These are phyloP conservation scores for Solen grandis DNA, from an alignment of 1,140 invertebrate species.

Conservation along the genomic window DNA sequence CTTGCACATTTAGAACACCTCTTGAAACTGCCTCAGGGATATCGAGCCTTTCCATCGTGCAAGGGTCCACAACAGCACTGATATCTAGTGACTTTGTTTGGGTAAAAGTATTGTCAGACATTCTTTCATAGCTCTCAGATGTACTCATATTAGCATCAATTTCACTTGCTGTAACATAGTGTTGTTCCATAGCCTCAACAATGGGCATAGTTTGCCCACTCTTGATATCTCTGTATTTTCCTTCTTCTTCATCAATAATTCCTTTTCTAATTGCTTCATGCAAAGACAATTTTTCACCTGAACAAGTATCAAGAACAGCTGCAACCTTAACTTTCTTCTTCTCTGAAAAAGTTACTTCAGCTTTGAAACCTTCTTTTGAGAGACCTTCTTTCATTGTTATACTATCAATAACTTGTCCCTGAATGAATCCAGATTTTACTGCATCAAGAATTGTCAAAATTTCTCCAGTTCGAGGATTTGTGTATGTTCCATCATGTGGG, in stretches of 20 bases:
- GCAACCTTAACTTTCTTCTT: slow-evolving; percentile 70
- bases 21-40: slow-evolving; percentile 91
- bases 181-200: slow-evolving; percentile 83
- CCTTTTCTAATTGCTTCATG: slow-evolving; percentile 72
- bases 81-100: slow-evolving; percentile 69
- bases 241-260: slow-evolving; percentile 76
- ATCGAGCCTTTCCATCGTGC: slow-evolving; percentile 86
- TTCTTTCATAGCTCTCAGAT: slow-evolving; percentile 58
- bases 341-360: slow-evolving; percentile 71
- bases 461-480: slow-evolving; percentile 86
- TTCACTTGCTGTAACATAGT: slow-evolving; percentile 66
- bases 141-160: slow-evolving; percentile 61
- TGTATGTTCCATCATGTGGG: slow-evolving; percentile 84
- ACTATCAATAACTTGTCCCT: slow-evolving; percentile 68
- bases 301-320: slow-evolving; percentile 88
- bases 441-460: slow-evolving; percentile 88
- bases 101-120: slow-evolving; percentile 62
- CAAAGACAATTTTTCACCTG: slow-evolving; percentile 82
- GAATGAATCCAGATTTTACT: slow-evolving; percentile 66
- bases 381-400: slow-evolving; percentile 66
- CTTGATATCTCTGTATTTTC: slow-evolving; percentile 87
- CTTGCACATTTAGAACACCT: slow-evolving; percentile 80
- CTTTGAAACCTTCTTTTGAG: slow-evolving; percentile 65
- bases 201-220: slow-evolving; percentile 87
- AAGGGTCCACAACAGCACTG: slow-evolving; percentile 72